A percentile compares a stretch with the other conserved stretches of the same genome.
Evolutionary conservation across 2,113 vertebrate genomes (phyloP).

Genomic region (Neopipo cinnamomea): DNA sequence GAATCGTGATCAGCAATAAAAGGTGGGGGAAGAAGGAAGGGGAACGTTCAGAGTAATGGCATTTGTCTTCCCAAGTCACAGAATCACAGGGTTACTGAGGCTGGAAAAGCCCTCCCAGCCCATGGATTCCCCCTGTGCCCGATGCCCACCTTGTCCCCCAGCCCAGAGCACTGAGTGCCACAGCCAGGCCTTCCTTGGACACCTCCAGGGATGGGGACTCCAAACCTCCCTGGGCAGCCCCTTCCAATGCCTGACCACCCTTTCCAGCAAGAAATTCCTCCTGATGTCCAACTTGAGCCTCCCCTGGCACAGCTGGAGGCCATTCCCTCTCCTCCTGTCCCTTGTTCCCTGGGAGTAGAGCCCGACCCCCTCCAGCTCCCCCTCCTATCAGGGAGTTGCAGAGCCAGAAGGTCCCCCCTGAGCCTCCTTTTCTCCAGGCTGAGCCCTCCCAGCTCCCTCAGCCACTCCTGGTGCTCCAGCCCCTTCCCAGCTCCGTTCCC

Average conservation of each 20-base stretch:
- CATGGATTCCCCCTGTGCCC: fast-evolving
- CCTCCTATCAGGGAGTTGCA: background rate
- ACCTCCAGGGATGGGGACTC: background rate
- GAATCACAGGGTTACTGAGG: too few species aligned
- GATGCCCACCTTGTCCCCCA: background rate
- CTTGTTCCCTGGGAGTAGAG: background rate
- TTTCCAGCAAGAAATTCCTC: background rate
- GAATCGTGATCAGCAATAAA: background rate
- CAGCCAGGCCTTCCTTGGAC: fast-evolving
- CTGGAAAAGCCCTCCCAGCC: background rate
- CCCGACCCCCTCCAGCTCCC: fast-evolving
- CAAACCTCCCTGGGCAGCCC: background rate
- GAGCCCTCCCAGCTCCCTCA: background rate
- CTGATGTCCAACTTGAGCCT: background rate
- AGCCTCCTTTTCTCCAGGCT: background rate
- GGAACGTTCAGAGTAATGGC: background rate
- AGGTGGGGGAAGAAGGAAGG: background rate
- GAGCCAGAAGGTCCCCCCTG: background rate
- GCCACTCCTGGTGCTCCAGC: fast-evolving
- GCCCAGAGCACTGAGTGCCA: background rate
- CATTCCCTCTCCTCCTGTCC: background rate
- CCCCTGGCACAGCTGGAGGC: background rate
- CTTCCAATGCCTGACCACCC: fast-evolving
- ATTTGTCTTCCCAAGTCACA: background rate
- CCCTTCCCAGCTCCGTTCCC: background rate